These are phyloP conservation scores for Heliconius sara DNA, from an alignment of 2,888 invertebrate species.

Conservation along the genomic window DNA sequence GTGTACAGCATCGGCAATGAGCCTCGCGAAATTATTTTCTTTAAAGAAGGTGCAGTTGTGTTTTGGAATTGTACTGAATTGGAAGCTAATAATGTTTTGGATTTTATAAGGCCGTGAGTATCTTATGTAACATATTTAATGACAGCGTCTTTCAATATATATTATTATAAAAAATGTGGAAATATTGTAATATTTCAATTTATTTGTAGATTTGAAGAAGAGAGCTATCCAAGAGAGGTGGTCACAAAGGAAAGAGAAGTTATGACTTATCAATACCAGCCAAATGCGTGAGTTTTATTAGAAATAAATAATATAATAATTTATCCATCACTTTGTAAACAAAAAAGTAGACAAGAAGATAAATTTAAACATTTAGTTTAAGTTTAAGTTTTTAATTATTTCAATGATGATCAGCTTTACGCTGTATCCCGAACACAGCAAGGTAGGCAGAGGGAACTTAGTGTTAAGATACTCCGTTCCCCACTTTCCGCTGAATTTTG, in stretches of 20 bases:
- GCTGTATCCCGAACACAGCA: too few relatives aligned
- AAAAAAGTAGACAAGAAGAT: too few relatives aligned
- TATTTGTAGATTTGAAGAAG: slow-evolving; percentile 75
- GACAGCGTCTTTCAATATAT: too few relatives aligned
- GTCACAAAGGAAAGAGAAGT: slow-evolving; percentile 91
- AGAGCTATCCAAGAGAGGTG: slow-evolving; percentile 87
- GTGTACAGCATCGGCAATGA: slow-evolving; percentile 91
- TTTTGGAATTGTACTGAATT: slow-evolving; percentile 95
- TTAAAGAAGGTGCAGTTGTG: slow-evolving; percentile 94
- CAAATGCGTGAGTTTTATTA: slow-evolving; percentile 65
- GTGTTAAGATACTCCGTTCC: too few relatives aligned
- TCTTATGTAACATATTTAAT: neutral
- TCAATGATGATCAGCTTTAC: too few relatives aligned
- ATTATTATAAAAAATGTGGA: neutral
- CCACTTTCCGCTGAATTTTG: too few relatives aligned
- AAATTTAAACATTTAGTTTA: too few relatives aligned
- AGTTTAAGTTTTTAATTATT: too few relatives aligned
- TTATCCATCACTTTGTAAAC: too few relatives aligned
- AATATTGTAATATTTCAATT: neutral
- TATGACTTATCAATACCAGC: slow-evolving; percentile 90
- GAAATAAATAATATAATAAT: neutral
- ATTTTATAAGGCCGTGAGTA: slow-evolving; percentile 86
- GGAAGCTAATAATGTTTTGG: slow-evolving; percentile 90
- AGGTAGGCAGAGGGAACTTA: too few relatives aligned
- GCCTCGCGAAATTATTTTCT: slow-evolving; percentile 94